These are phyloP conservation scores for Gymnosoma rotundatum DNA, from an alignment of 2,888 invertebrate genomes.

Conservation along the genomic window DNA sequence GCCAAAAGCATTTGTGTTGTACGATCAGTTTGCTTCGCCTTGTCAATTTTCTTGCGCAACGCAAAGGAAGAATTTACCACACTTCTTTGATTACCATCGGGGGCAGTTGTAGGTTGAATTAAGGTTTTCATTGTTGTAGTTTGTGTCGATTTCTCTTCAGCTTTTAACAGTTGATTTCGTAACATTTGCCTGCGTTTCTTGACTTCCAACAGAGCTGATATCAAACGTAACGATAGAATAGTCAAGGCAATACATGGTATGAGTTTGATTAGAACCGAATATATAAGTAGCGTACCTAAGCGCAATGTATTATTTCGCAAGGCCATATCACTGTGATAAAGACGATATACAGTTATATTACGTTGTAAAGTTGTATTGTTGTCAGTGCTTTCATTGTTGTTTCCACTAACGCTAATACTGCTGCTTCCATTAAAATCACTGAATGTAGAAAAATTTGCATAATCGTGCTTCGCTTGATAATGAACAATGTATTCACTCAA, in stretches of 20 bases:
- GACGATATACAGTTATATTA: slow-evolving; percentile 87
- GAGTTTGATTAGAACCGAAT: slow-evolving; percentile 95
- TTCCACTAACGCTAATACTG: neutral
- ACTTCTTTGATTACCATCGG: slow-evolving; percentile 74
- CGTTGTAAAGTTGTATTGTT: slow-evolving; percentile 73
- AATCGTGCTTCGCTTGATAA: slow-evolving; percentile 70
- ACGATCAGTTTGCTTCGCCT: slow-evolving; percentile 88
- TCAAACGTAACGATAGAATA: slow-evolving; percentile 89
- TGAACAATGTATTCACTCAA: slow-evolving; percentile 75
- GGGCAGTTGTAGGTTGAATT: slow-evolving; percentile 72
- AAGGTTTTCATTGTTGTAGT: slow-evolving; percentile 73
- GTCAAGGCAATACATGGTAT: slow-evolving; percentile 95
- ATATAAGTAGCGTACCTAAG: slow-evolving; percentile 93
- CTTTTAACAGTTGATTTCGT: slow-evolving; percentile 71
- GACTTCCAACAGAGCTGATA: slow-evolving; percentile 90
- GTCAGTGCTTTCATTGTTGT: neutral
- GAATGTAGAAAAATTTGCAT: slow-evolving; percentile 56
- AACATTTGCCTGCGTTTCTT: slow-evolving; percentile 89
- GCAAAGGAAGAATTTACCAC: slow-evolving; percentile 53
- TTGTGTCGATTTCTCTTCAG: slow-evolving; percentile 57
- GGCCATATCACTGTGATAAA: slow-evolving; percentile 86
- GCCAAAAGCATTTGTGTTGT: slow-evolving; percentile 95
- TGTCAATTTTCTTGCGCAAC: slow-evolving; percentile 80
- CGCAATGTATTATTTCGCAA: slow-evolving; percentile 85
- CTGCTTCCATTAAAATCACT: slow-evolving; percentile 32